Evolutionary conservation across 2,113 vertebrate genomes (phyloP).

Genomic region (Zosterops hypoxanthus): DNA sequence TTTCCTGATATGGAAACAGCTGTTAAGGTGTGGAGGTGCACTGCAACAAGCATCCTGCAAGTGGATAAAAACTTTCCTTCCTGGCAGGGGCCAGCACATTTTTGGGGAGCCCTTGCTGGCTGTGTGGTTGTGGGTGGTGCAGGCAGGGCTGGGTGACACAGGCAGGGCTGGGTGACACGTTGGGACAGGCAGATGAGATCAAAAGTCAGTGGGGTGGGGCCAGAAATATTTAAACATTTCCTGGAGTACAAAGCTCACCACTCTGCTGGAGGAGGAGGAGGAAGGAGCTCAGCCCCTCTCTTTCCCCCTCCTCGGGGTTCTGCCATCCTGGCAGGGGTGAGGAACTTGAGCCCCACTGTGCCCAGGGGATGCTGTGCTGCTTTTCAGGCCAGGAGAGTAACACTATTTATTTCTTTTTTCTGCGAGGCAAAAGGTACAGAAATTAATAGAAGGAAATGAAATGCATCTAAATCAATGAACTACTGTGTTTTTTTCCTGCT

Average conservation of each 20-base stretch:
- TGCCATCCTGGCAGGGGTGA: accelerated
- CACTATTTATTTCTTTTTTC: accelerated
- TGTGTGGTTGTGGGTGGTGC: accelerated
- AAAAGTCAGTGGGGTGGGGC: not conserved
- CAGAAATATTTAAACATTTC: accelerated
- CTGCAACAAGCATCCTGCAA: not conserved
- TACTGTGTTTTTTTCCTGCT: not conserved
- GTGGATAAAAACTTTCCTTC: not conserved
- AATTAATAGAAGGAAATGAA: not conserved
- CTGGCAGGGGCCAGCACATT: accelerated
- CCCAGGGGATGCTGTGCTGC: not conserved
- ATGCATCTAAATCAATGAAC: not conserved
- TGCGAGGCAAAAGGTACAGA: not conserved
- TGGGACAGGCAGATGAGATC: accelerated
- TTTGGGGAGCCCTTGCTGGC: accelerated
- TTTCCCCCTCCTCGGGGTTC: not conserved
- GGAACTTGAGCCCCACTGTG: not conserved
- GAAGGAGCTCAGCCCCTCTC: not conserved
- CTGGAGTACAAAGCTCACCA: accelerated
- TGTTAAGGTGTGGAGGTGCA: not conserved
- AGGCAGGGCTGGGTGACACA: not conserved
- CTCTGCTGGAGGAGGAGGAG: accelerated
- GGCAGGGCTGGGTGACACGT: accelerated
- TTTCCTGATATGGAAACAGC: not conserved
- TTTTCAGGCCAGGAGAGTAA: not conserved